Evolutionary conservation across 2,888 invertebrate genomes (phyloP).

Genomic region (Leptopilina drosophilae): DNA sequence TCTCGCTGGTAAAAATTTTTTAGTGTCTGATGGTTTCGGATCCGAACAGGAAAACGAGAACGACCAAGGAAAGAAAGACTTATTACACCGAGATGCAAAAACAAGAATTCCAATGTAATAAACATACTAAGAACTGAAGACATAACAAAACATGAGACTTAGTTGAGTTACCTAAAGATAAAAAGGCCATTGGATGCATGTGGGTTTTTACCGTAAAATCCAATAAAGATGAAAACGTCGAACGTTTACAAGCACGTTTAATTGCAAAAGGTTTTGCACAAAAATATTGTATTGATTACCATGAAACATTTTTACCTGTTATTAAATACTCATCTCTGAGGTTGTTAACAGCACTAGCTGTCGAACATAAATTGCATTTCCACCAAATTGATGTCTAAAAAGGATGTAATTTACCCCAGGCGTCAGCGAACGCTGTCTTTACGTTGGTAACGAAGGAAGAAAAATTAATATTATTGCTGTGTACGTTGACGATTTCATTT

Average conservation of each 20-base stretch:
- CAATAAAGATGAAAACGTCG: neutral
- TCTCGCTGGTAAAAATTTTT: neutral
- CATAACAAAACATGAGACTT: neutral
- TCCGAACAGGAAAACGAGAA: neutral
- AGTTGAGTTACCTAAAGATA: too few species aligned
- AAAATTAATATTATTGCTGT: neutral
- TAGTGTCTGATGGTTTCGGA: neutral
- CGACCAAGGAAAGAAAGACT: neutral
- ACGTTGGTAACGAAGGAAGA: neutral
- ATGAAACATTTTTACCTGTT: neutral
- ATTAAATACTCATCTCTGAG: conserved; percentile 3
- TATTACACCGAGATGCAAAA: neutral
- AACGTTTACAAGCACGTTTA: neutral
- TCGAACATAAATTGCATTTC: neutral
- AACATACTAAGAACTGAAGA: conserved; percentile 5
- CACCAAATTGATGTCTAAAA: conserved; percentile 10
- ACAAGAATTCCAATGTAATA: neutral
- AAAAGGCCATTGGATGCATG: too few species aligned
- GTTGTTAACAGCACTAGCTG: neutral
- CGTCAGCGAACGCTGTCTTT: conserved; percentile 1
- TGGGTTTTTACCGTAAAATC: too few species aligned
- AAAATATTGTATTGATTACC: neutral
- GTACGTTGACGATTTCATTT: conserved; percentile 1
- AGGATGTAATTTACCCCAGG: neutral
- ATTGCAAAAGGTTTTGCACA: conserved; percentile 15